A percentile compares a stretch with the other conserved stretches of the same genome.
Conservation (phyloP, 2,113 vertebrate species). For the Rhea americana region DNA sequence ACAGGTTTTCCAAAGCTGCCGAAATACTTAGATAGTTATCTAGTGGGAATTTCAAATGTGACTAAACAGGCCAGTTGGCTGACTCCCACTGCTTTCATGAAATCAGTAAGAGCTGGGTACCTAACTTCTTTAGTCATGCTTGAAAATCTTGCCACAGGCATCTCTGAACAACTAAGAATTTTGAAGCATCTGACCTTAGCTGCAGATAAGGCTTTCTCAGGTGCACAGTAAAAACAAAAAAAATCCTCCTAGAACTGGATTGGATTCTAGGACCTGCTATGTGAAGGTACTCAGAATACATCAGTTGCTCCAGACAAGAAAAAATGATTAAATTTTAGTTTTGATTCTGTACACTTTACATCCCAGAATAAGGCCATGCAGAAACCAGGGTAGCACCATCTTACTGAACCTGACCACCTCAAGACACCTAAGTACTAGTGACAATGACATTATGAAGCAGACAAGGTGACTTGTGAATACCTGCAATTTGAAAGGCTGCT, state of each 20-base stretch:
- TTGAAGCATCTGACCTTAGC: neutral
- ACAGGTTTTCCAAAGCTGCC: conserved; percentile 20
- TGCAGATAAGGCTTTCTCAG: neutral
- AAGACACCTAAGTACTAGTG: neutral
- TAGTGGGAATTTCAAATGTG: conserved; percentile 8
- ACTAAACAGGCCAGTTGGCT: neutral
- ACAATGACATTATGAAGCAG: neutral
- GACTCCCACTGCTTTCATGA: conserved; percentile 33
- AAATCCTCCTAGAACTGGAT: neutral
- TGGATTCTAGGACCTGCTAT: neutral
- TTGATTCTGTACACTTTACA: neutral
- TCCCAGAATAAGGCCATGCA: neutral
- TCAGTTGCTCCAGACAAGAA: neutral
- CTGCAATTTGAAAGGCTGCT: neutral
- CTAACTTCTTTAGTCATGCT: neutral
- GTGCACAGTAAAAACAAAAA: neutral
- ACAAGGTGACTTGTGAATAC: neutral
- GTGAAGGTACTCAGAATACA: neutral
- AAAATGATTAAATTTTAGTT: neutral
- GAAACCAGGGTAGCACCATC: neutral
- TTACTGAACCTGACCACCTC: neutral
- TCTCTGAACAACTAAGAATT: neutral
- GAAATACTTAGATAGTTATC: neutral
- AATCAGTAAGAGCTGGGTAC: neutral
- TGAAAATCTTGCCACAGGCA: neutral